Evolutionary conservation across 2,113 vertebrate genomes (phyloP).

Genomic region (Tor tambroides): DNA sequence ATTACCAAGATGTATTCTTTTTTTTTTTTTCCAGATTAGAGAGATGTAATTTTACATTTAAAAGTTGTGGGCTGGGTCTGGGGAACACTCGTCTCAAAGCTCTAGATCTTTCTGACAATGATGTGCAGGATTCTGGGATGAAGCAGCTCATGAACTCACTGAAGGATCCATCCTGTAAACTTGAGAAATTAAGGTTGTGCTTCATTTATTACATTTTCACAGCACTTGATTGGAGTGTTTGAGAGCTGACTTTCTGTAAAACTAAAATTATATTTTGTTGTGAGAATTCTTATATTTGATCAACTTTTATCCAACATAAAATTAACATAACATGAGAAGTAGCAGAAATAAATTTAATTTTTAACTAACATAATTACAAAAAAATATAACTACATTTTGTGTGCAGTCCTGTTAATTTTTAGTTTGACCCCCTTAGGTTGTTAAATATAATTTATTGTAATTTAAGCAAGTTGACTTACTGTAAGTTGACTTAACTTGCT

Average conservation of each 20-base stretch:
- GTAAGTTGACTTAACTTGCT: too few relatives aligned
- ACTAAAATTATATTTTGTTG: neutral
- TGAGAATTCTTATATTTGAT: neutral
- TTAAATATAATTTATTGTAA: neutral
- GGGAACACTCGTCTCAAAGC: conserved; percentile 28
- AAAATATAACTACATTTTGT: too few relatives aligned
- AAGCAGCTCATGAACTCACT: conserved; percentile 26
- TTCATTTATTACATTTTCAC: neutral
- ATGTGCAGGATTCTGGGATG: conserved; percentile 39
- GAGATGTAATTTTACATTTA: conserved; percentile 40
- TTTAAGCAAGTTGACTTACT: neutral
- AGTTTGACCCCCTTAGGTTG: neutral
- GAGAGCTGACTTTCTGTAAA: neutral
- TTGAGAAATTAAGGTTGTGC: conserved; percentile 43
- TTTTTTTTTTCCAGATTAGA: too few relatives aligned
- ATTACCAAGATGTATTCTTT: neutral
- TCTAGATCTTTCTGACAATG: conserved; percentile 50
- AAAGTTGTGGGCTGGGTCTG: conserved; percentile 12
- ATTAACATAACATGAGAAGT: neutral
- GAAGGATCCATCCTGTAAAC: conserved; percentile 16
- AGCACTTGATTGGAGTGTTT: neutral
- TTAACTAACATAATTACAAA: too few relatives aligned
- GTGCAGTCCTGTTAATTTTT: neutral
- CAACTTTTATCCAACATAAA: neutral
- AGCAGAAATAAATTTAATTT: neutral